Base-by-base conservation (phyloP, 2,113 vertebrate genomes). In the Nyctereutes procyonoides region DNA sequence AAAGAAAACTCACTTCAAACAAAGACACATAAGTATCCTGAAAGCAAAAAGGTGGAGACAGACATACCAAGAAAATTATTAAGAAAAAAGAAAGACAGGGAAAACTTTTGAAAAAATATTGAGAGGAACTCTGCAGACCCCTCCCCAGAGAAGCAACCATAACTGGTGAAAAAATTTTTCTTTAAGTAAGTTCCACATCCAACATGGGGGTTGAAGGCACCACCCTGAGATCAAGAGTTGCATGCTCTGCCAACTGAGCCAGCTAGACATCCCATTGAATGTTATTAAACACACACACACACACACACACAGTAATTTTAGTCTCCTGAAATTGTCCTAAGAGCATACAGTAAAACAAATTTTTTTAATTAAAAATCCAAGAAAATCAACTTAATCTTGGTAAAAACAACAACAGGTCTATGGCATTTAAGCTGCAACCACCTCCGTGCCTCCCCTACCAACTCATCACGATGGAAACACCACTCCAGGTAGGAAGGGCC, bases 1-100 rank as follows among this genome's bases (percentile, higher is more conserved):
- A 56, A 73, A 92, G 51, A 51, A 87, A 93, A 74, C 35, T 48
- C 30, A 63, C 24, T 63, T 88, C 56, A 93, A 83, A 96, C 84
- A 92, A 60, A 73, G 30, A 48, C 5, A 73, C 7, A 2, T 38
- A 38, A 87, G 32, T 8, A 86, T 3, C 53, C 13, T 88, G 3
- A 83, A 88, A 82, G 20, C 55, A 62, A 48, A 92, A 65, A 35
- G n/a, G 63, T 28, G 35, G 51, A 84, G 67, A 79, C 69, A 53
- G 71, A 84, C 8, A 77, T 22, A 85, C 6, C 28, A 55, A 16
- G 35, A 84, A 92, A n/a, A 62, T 24, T 69, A 35, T n/a, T 69
- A n/a, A 20, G 17, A 63, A 63, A 83, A 63, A 84, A 95, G 24
- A 11, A 67, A 35, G 60, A 48, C 15, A 83, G 30, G 4, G 60